Percentiles rank a stretch among this genome's conserved stretches.
Conservation (phyloP, 2,888 invertebrate species). For the Eristalis intricaria region DNA sequence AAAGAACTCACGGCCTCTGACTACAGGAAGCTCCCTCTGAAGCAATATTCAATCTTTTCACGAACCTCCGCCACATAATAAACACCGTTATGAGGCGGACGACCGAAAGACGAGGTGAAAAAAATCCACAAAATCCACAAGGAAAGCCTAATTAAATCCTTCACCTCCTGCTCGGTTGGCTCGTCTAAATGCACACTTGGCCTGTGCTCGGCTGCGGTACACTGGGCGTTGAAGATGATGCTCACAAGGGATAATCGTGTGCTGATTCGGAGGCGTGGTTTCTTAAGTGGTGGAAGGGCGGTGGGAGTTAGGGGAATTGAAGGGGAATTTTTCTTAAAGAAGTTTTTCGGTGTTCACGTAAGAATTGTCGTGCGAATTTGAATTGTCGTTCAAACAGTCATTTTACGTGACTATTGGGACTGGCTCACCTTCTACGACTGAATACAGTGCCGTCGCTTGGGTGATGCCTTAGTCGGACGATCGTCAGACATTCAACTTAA, state of each 20-base stretch:
- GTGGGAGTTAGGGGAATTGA: too few species aligned
- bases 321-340: too few species aligned
- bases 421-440: too few species aligned
- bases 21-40: background rate
- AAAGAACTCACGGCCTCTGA: background rate
- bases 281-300: background rate
- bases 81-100: background rate
- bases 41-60: background rate
- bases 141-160: slow-evolving; percentile 59
- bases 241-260: background rate
- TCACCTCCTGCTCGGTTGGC: slow-evolving; percentile 27
- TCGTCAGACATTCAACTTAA: too few species aligned
- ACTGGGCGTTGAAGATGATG: background rate
- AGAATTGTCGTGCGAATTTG: too few species aligned
- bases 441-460: too few species aligned
- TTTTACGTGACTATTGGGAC: too few species aligned
- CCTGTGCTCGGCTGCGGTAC: background rate
- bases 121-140: slow-evolving; percentile 1
- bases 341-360: too few species aligned
- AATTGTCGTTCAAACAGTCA: too few species aligned
- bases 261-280: background rate
- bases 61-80: background rate
- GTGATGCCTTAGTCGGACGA: too few species aligned
- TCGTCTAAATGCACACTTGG: background rate
- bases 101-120: background rate